Conservation (phyloP, 2,113 vertebrate genomes). For the Marcusenius ussheri region DNA sequence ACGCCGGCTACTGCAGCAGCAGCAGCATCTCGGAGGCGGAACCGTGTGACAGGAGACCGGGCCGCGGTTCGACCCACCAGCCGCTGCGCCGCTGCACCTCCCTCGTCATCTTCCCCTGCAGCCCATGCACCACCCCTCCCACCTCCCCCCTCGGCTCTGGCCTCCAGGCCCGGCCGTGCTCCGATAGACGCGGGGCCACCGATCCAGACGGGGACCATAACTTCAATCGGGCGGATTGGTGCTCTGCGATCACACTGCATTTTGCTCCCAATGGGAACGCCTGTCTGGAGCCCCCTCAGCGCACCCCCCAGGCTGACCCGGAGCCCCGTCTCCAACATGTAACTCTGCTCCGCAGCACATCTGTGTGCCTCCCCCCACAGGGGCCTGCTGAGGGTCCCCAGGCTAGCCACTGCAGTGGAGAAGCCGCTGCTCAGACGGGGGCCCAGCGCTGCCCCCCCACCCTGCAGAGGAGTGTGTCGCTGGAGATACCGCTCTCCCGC, state of each 20-base stretch:
- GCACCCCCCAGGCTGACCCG: slow-evolving; percentile 9
- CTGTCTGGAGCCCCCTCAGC: slow-evolving; percentile 39
- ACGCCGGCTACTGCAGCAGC: slow-evolving; percentile 63
- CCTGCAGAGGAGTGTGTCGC: slow-evolving; percentile 84
- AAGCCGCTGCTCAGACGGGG: slow-evolving; percentile 51
- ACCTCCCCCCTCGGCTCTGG: slow-evolving; percentile 66
- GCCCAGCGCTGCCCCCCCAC: slow-evolving; percentile 52
- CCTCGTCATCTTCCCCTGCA: slow-evolving; percentile 86
- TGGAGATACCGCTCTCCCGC: slow-evolving; percentile 67
- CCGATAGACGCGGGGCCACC: slow-evolving; percentile 45
- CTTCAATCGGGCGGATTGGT: slow-evolving; percentile 44
- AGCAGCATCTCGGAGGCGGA: slow-evolving; percentile 73
- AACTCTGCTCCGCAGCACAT: slow-evolving; percentile 66
- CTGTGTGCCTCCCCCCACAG: slow-evolving; percentile 59
- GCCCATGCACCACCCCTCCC: slow-evolving; percentile 83
- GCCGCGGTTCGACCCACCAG: slow-evolving; percentile 57
- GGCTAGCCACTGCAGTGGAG: slow-evolving; percentile 26
- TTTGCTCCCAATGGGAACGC: slow-evolving; percentile 42
- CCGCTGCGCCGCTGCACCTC: slow-evolving; percentile 87
- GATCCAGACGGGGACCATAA: slow-evolving; percentile 26
- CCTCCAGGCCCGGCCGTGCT: slow-evolving; percentile 61
- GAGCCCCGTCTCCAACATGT: slow-evolving; percentile 42
- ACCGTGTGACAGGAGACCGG: slow-evolving; percentile 43
- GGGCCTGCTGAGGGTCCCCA: slow-evolving; percentile 42
- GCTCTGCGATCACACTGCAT: slow-evolving; percentile 65